Conservation (phyloP, 1,140 invertebrate species). For the Meloidogyne exigua region DNA sequence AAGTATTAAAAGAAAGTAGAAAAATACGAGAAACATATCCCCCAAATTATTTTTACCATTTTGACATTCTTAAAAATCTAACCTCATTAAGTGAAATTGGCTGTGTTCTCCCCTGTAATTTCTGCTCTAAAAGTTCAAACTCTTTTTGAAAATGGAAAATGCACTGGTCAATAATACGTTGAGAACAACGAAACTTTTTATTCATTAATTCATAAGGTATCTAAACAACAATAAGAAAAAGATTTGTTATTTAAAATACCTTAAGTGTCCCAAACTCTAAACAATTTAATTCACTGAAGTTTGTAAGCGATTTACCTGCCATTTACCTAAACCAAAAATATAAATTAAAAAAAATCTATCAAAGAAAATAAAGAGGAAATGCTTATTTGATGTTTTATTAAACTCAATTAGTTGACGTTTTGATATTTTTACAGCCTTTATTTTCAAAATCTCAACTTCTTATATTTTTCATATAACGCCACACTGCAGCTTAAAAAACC, state of each 20-base stretch:
- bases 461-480: neutral
- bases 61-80: neutral
- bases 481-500: too few species aligned
- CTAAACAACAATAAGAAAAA: slow-evolving; percentile 62
- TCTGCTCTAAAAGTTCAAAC: slow-evolving; percentile 27
- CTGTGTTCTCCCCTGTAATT: slow-evolving; percentile 31
- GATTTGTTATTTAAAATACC: neutral
- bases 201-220: slow-evolving; percentile 95
- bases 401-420: neutral
- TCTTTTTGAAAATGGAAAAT: slow-evolving; percentile 49
- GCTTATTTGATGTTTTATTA: neutral
- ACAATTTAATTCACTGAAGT: slow-evolving; percentile 31
- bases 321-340: slow-evolving; percentile 1
- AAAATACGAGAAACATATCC: too few species aligned
- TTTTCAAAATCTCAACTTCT: neutral
- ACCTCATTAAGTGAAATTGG: slow-evolving; percentile 42
- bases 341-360: neutral
- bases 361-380: neutral
- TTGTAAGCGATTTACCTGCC: slow-evolving; percentile 18
- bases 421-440: neutral
- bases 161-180: slow-evolving; percentile 40
- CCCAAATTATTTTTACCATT: neutral
- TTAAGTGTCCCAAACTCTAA: slow-evolving; percentile 36
- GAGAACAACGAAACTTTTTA: slow-evolving; percentile 87
- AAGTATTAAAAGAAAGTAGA: slow-evolving; percentile 24